Conservation (phyloP, 1,140 invertebrate species). For the Lordiphosa collinella region DNA sequence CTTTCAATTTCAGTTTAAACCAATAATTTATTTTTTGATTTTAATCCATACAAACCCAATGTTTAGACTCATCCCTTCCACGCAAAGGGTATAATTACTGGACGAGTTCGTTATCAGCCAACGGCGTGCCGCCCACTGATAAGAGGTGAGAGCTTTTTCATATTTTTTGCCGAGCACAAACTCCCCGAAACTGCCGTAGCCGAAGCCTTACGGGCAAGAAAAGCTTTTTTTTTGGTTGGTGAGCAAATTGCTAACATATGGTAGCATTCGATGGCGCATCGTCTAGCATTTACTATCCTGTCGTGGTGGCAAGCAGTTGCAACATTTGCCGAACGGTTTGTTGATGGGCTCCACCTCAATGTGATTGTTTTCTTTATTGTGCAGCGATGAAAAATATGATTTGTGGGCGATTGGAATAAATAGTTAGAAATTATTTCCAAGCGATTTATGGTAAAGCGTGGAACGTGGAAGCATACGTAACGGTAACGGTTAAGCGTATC, state of each 20-base stretch:
- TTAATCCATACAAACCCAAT: neutral
- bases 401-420: slow-evolving; percentile 4
- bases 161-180: neutral
- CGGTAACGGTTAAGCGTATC: too few species aligned
- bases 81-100: slow-evolving; percentile 24
- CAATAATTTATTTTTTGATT: too few species aligned
- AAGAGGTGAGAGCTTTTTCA: slow-evolving; percentile 31
- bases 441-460: too few species aligned
- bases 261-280: slow-evolving; percentile 58
- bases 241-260: slow-evolving; percentile 61
- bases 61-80: slow-evolving; percentile 13
- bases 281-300: slow-evolving; percentile 66
- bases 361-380: neutral
- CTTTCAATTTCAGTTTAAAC: too few species aligned
- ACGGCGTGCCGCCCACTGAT: slow-evolving; percentile 35
- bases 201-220: slow-evolving; percentile 25
- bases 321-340: slow-evolving; percentile 10
- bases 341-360: slow-evolving; percentile 1
- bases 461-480: too few species aligned
- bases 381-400: slow-evolving; percentile 14
- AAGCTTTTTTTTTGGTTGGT: slow-evolving; percentile 29
- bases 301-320: slow-evolving; percentile 66
- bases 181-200: slow-evolving; percentile 9
- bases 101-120: slow-evolving; percentile 31
- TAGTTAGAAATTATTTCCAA: neutral